Percentiles rank a stretch among this genome's conserved stretches.
Evolutionary conservation across 2,888 invertebrate species (phyloP).

Genomic region (Isotomurus palustris): DNA sequence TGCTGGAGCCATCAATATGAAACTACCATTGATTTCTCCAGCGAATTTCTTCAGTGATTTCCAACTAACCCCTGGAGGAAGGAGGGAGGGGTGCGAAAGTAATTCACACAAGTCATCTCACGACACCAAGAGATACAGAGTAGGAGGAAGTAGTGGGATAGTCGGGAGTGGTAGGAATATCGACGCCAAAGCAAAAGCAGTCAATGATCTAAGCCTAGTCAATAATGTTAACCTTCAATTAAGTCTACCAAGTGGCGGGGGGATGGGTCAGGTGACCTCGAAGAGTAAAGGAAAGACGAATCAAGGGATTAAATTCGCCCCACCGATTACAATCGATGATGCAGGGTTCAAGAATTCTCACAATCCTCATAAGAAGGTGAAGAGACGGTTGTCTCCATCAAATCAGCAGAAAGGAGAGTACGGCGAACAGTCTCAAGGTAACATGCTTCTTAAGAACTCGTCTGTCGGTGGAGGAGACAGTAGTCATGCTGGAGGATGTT

Average conservation of each 20-base stretch:
- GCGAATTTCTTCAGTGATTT: conserved; percentile 22
- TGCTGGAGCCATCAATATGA: conserved; percentile 3
- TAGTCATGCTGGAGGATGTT: conserved; percentile 58
- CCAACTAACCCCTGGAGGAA: conserved; percentile 16
- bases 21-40: conserved; percentile 4
- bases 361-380: neutral
- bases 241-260: neutral
- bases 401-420: neutral
- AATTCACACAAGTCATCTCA: neutral
- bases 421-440: neutral
- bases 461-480: conserved; percentile 19
- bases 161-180: neutral
- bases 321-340: neutral
- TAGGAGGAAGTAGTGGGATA: neutral
- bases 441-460: neutral
- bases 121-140: neutral
- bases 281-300: neutral
- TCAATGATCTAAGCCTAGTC: conserved; percentile 38
- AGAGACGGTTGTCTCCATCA: no score
- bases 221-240: conserved; percentile 19
- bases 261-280: neutral
- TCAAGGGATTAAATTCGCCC: neutral
- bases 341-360: neutral
- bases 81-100: neutral
- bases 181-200: conserved; percentile 8